phyloP scores from a whole-genome alignment of 2,888 invertebrate genomes.

The Drosophila helvetica region DNA sequence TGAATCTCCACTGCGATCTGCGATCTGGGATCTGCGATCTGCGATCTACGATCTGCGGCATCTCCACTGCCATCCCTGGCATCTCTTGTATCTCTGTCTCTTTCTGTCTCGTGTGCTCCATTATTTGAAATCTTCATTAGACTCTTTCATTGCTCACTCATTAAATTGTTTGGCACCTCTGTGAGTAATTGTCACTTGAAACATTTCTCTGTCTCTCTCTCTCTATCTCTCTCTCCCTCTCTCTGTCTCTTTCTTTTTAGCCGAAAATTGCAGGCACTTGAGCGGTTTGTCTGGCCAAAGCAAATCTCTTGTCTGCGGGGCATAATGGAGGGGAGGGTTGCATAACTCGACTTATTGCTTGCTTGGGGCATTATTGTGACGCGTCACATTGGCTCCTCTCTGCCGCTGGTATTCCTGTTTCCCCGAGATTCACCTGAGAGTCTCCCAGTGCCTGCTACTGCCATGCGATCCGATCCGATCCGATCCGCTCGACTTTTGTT shows the following conservation, averaged over 20 bases:
- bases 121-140: conserved; percentile 35
- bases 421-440: neutral
- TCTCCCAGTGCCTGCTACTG: neutral
- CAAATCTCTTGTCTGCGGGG: conserved; percentile 1
- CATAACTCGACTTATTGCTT: conserved; percentile 54
- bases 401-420: neutral
- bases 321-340: conserved; percentile 37
- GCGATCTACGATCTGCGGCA: conserved; percentile 11
- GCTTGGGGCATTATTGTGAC: conserved; percentile 28
- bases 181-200: conserved; percentile 51
- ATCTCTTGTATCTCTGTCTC: conserved; percentile 1
- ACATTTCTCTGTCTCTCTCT: conserved; percentile 6
- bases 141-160: conserved; percentile 14
- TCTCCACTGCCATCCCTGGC: neutral
- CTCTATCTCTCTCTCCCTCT: conserved; percentile 21
- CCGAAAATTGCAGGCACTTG: conserved; percentile 31
- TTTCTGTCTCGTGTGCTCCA: neutral
- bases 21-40: conserved; percentile 5
- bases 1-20: conserved; percentile 13
- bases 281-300: conserved; percentile 14
- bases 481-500: conserved; percentile 18
- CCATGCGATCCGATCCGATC: neutral
- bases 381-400: conserved; percentile 10
- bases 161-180: conserved; percentile 15
- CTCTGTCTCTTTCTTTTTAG: neutral